Evolutionary conservation across 1,140 invertebrate species (phyloP), one percentile per base, ranked within the genome.

Genomic region (Drosophila funebris): DNA sequence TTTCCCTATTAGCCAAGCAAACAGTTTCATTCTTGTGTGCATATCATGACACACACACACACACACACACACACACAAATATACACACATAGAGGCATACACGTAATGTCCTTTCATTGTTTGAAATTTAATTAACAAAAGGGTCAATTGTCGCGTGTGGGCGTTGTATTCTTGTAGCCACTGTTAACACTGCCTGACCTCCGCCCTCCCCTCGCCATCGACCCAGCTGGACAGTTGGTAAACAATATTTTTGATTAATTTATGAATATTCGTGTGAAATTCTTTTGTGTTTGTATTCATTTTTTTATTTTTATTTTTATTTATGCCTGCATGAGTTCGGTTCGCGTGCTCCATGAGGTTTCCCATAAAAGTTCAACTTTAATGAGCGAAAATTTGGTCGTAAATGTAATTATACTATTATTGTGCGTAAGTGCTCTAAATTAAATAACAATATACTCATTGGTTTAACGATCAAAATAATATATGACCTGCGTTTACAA

Each of bases 161-260:
- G 66, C 46, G 58, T 37, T 27, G 54, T 39, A 20, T 52, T 56
- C 27, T 8, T 18, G 20, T 24, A 39, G 43, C 36, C 56, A 31
- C 54, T 44, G 24, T 44, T 62, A 37, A 37, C 60, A n/a, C n/a
- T n/a, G 39, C 57, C 62, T 43, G 39, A 18, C 22, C 16, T 46
- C 44, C 27, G 44, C 8, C 20, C 41, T 43, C 41, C 18, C 44
- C 4, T 14, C 27, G 3, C 11, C 29, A 16, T 16, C 14, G 1
- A 13, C 14, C 29, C 20, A 43, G 44, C 57, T 54, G 43, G 70
- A 60, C 70, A 68, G 16, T 70, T 20, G 46, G 39, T 54, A 87
- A 88, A 88, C 75, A 87, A 87, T 88, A 83, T 70, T 76, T 78
- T 87, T 88, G 78, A 87, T 88, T 88, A 87, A 87, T 87, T 88